These are phyloP conservation scores for Speoplatyrhinus poulsoni DNA, from an alignment of 2,113 vertebrate species.

Conservation along the genomic window DNA sequence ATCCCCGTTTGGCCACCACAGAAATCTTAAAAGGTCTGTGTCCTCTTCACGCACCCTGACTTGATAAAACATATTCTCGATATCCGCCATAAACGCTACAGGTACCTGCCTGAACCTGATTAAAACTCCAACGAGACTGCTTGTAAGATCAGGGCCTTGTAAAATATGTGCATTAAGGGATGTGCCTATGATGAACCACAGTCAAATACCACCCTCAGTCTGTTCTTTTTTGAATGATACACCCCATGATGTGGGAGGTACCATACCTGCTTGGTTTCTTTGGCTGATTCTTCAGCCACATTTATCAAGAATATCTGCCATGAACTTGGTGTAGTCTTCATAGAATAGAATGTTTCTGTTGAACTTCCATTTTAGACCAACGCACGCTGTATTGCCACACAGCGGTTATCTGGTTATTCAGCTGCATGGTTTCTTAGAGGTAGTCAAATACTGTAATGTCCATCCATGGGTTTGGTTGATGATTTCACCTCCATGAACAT, in stretches of 20 bases:
- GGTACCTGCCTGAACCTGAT: neutral
- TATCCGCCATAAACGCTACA: neutral
- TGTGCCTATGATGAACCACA: constrained; percentile 11
- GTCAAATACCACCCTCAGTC: constrained; percentile 10
- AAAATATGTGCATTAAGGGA: constrained; percentile 23
- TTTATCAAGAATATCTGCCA: constrained; percentile 1
- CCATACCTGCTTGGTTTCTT: constrained; percentile 3
- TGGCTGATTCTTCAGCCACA: neutral
- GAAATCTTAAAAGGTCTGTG: neutral
- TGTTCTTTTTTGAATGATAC: neutral
- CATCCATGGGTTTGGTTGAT: neutral
- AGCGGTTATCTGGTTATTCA: constrained; percentile 6
- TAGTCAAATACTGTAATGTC: neutral
- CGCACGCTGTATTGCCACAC: too few species aligned
- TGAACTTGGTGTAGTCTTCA: neutral
- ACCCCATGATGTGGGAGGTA: constrained; percentile 25
- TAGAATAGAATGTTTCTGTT: neutral
- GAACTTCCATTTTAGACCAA: constrained; percentile 1
- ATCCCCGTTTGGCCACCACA: neutral
- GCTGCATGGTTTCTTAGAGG: neutral
- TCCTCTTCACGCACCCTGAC: neutral
- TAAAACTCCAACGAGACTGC: neutral
- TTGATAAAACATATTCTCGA: neutral
- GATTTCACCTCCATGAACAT: constrained; percentile 11
- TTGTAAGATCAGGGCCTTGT: constrained; percentile 18